phyloP scores from a whole-genome alignment of 2,113 vertebrate species.

The Gadus chalcogrammus region DNA sequence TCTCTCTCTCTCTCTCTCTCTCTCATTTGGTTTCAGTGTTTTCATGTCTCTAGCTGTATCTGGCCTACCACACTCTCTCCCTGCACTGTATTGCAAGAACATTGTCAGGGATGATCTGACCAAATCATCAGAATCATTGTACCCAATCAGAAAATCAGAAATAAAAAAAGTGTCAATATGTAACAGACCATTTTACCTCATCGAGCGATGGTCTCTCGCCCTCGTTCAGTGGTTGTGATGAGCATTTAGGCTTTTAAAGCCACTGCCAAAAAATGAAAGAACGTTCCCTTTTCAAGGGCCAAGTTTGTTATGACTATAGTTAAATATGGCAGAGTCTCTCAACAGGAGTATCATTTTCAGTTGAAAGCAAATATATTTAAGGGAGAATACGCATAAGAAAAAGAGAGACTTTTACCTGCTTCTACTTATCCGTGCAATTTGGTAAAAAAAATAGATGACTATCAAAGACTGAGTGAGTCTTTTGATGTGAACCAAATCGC shows the following conservation, averaged over 20 bases:
- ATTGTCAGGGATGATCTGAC: no score
- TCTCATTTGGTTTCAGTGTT: no score
- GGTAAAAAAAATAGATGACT: neutral
- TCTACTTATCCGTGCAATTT: neutral
- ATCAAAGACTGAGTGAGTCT: neutral
- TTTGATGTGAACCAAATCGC: neutral
- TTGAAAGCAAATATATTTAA: no score
- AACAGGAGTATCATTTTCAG: neutral
- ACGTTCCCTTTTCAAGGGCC: neutral
- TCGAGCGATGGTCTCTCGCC: neutral
- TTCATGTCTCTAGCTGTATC: no score
- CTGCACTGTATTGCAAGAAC: no score
- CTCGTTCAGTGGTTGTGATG: neutral
- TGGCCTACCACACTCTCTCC: neutral
- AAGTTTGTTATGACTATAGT: neutral
- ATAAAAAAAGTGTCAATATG: neutral
- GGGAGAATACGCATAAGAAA: no score
- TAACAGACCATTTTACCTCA: neutral
- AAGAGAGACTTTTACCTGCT: neutral
- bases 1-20: neutral
- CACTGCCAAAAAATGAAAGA: neutral
- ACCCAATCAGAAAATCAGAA: neutral
- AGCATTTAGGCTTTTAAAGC: neutral
- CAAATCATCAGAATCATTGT: no score
- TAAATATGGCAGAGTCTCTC: neutral